phyloP scores from a whole-genome alignment of 2,113 vertebrate genomes.

The Ornithorhynchus anatinus region DNA sequence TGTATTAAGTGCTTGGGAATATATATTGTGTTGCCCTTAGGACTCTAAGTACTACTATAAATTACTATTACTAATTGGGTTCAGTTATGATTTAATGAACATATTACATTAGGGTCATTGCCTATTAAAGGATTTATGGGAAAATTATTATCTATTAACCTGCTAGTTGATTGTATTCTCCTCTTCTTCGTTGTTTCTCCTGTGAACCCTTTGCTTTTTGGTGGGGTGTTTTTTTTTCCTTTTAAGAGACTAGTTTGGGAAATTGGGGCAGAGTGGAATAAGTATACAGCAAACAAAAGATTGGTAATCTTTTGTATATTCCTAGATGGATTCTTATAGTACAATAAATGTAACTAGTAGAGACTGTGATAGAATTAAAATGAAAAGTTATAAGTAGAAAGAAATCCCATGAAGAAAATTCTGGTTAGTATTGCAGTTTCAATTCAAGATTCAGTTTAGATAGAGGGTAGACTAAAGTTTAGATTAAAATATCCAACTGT shows the following conservation, averaged over 20 bases:
- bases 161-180: slow-evolving; percentile 34
- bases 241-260: slow-evolving; percentile 33
- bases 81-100: slow-evolving; percentile 65
- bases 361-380: background rate
- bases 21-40: too few relatives aligned
- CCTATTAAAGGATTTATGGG: slow-evolving; percentile 48
- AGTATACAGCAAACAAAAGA: slow-evolving; percentile 26
- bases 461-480: background rate
- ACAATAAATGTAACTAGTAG: slow-evolving; percentile 14
- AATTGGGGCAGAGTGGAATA: slow-evolving; percentile 18
- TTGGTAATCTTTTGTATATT: slow-evolving; percentile 41
- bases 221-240: too few relatives aligned
- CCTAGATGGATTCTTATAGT: slow-evolving; percentile 15
- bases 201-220: slow-evolving; percentile 32
- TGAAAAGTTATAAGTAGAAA: slow-evolving; percentile 3
- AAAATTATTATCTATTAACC: slow-evolving; percentile 53
- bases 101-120: slow-evolving; percentile 48
- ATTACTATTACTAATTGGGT: too few relatives aligned
- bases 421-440: slow-evolving; percentile 13
- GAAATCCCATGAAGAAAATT: slow-evolving; percentile 26
- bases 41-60: too few relatives aligned
- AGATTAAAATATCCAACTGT: background rate
- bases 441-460: slow-evolving; percentile 5
- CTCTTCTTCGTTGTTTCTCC: slow-evolving; percentile 53
- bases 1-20: too few relatives aligned